These are phyloP conservation scores for Porites australiensis DNA, from an alignment of 64 coral and sea anemone species.

Conservation along the genomic window DNA sequence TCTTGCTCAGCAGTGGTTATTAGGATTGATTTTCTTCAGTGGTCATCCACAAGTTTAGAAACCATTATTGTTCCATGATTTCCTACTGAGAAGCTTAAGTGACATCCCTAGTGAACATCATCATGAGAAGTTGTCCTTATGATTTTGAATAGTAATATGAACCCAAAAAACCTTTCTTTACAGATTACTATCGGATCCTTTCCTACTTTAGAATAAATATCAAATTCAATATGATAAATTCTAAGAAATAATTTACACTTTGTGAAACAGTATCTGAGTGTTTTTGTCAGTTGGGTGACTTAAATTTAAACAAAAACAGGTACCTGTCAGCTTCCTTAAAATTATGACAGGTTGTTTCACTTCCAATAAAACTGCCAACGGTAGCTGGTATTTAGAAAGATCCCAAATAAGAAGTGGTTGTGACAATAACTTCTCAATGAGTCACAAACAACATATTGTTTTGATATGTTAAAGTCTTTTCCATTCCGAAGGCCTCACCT, in stretches of 20 bases:
- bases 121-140: background rate
- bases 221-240: background rate
- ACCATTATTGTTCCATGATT: background rate
- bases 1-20: too few relatives aligned
- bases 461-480: too few relatives aligned
- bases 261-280: background rate
- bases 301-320: background rate
- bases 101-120: background rate
- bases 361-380: background rate
- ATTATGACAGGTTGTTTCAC: constrained; percentile 1
- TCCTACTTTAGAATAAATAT: too few relatives aligned
- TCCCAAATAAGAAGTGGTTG: background rate
- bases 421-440: background rate
- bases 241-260: background rate
- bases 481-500: too few relatives aligned
- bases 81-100: background rate
- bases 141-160: background rate
- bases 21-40: background rate
- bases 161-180: background rate
- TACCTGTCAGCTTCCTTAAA: constrained; percentile 9
- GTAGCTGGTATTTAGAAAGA: background rate
- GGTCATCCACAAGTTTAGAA: background rate
- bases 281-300: background rate
- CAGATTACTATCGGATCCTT: too few relatives aligned
- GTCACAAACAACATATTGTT: background rate